A percentile compares a stretch with the other conserved stretches of the same genome.
Conservation (phyloP, 2,888 invertebrate genomes). For the Meteorus cinctellus region DNA sequence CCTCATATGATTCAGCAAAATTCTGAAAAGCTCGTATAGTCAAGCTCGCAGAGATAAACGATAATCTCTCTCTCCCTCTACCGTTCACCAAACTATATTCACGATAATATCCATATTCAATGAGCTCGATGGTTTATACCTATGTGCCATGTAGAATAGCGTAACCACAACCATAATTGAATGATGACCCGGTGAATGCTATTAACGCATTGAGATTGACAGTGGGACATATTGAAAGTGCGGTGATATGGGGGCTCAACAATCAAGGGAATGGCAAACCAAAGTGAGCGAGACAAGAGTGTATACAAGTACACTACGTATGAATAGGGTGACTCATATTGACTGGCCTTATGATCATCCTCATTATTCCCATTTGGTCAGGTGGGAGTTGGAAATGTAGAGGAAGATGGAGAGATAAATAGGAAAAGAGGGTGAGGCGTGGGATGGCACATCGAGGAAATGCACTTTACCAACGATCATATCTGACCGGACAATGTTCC, state of each 20-base stretch:
- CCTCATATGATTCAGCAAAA: constrained; percentile 23
- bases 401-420: neutral
- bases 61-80: constrained; percentile 39
- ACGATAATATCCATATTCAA: constrained; percentile 63
- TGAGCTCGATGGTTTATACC: constrained; percentile 58
- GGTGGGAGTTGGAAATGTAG: neutral
- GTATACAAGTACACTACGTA: neutral
- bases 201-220: constrained; percentile 68
- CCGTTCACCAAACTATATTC: constrained; percentile 41
- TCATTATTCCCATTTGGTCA: constrained; percentile 40
- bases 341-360: constrained; percentile 46
- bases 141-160: constrained; percentile 42
- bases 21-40: constrained; percentile 26
- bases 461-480: constrained; percentile 57
- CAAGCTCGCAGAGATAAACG: constrained; percentile 47
- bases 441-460: constrained; percentile 42
- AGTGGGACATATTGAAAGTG: constrained; percentile 60
- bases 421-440: neutral
- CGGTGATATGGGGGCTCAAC: constrained; percentile 53
- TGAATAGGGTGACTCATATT: constrained; percentile 41
- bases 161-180: constrained; percentile 62
- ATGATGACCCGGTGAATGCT: constrained; percentile 65
- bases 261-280: constrained; percentile 43
- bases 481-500: constrained; percentile 53
- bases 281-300: constrained; percentile 15